Evolutionary conservation across 2,888 invertebrate genomes (phyloP).

Genomic region (Dicyrtomina minuta): DNA sequence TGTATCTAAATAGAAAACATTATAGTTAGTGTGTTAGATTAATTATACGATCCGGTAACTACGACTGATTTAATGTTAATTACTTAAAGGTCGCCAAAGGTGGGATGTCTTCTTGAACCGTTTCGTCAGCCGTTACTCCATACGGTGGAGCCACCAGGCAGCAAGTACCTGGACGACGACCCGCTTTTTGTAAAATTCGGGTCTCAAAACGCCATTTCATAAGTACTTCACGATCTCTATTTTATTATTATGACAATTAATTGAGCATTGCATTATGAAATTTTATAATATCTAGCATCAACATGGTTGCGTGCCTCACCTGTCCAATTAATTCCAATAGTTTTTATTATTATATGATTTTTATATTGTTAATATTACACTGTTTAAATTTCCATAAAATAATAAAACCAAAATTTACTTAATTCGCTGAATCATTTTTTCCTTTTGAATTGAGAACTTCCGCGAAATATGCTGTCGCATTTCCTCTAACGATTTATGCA

Average conservation of each 20-base stretch:
- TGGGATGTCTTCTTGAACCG: conserved; percentile 7
- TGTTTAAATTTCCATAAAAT: too few species aligned
- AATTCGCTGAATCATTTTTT: conserved; percentile 40
- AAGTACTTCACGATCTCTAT: conserved; percentile 40
- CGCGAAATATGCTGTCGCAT: conserved; percentile 34
- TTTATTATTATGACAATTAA: too few species aligned
- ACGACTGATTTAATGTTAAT: too few species aligned
- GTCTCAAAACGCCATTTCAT: conserved; percentile 41
- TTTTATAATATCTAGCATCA: too few species aligned
- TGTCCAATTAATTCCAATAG: too few species aligned
- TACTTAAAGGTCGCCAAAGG: conserved; percentile 10
- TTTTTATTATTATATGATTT: too few species aligned
- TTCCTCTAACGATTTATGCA: conserved; percentile 40
- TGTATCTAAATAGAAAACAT: conserved; percentile 10
- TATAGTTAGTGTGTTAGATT: background rate
- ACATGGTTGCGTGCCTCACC: too few species aligned
- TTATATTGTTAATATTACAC: too few species aligned
- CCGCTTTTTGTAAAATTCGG: conserved; percentile 34
- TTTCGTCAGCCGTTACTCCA: conserved; percentile 30
- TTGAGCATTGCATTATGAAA: conserved; percentile 2
- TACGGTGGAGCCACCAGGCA: conserved; percentile 34
- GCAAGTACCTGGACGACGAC: conserved; percentile 19
- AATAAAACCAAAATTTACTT: too few species aligned
- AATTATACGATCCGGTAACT: background rate
- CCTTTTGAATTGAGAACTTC: conserved; percentile 35